Base-by-base conservation (phyloP, 1,140 invertebrate species). In the Rhynchophorus ferrugineus region DNA sequence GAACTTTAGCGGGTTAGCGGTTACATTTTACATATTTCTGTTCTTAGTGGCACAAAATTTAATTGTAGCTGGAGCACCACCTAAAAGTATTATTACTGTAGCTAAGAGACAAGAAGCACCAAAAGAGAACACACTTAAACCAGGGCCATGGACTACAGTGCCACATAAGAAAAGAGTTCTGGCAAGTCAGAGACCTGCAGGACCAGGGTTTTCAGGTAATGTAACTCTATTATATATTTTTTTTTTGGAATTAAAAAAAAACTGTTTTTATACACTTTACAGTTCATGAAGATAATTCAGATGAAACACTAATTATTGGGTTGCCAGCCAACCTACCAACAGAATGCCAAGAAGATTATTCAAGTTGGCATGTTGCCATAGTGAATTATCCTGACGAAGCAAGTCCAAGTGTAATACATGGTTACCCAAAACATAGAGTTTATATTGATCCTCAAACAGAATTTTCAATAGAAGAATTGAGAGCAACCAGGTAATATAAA, bases 401-500 rank as follows among this genome's bases (percentile, higher is more conserved):
- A 49, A 76, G 80, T 66, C 64, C 73, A 56, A 74, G 71, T 42
- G 74, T 78, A 17, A 74, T 78, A 48, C 70, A 77, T 37, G 80
- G 74, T 71, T 78, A 79, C 63, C 76, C 76, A 61, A 78, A 79
- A 57, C 44, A 43, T 24, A 51, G 74, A 69, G 80, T 83, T 51
- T 84, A 84, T 68, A 69, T 72, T 51, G 74, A 78, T 39, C 54
- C 62, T 61, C 74, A 77, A 60, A 71, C 66, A 46, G 82, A 83
- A 71, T 76, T 70, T 62, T 82, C 81, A 67, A 74, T 83, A 70
- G 82, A 84, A 69, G 79, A 84, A 72, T 78, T 83, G 48, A 73
- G 73, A 63, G 73, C 78, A 45, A 68, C 71, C 16, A 54, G 59
- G 34, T 69, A 64, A 49, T 22, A 18, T 3, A 45, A 3, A 24